Evolutionary conservation across 2,797 vertebrate genomes (phyloP).

Genomic region (Mastacembelus armatus): DNA sequence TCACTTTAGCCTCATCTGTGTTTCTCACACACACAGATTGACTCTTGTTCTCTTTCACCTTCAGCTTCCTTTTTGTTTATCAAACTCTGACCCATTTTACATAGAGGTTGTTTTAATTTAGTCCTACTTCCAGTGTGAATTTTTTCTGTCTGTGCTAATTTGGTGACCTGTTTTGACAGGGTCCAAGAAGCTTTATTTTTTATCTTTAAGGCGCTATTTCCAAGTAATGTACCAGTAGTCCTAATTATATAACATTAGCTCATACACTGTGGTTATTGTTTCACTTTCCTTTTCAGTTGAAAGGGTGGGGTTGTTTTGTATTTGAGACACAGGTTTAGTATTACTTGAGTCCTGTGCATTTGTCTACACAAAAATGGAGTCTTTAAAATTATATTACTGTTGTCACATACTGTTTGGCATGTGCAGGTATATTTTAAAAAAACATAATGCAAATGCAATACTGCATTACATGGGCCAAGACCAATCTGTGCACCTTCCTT

Average conservation of each 20-base stretch:
- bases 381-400: not conserved
- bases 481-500: not conserved
- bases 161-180: constrained; percentile 26
- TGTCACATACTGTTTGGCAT: no score
- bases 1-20: constrained; percentile 1
- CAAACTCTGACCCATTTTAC: constrained; percentile 36
- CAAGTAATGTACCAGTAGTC: not conserved
- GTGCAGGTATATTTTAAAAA: not conserved
- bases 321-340: no score
- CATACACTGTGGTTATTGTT: not conserved
- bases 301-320: not conserved
- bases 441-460: constrained; percentile 1
- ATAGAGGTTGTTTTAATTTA: constrained; percentile 32
- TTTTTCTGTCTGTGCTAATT: constrained; percentile 16
- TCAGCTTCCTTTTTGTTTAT: constrained; percentile 42
- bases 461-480: not conserved
- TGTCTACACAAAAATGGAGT: not conserved
- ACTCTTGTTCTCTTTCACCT: constrained; percentile 11
- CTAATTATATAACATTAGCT: not conserved
- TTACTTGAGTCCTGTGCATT: not conserved
- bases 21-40: constrained; percentile 11
- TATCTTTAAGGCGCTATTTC: not conserved
- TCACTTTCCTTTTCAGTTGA: not conserved
- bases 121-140: constrained; percentile 22
- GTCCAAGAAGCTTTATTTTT: constrained; percentile 34